Percentiles rank a stretch among this genome's conserved stretches.
phyloP scores from a whole-genome alignment of 2,113 vertebrate genomes.

The Dicrurus megarhynchus region DNA sequence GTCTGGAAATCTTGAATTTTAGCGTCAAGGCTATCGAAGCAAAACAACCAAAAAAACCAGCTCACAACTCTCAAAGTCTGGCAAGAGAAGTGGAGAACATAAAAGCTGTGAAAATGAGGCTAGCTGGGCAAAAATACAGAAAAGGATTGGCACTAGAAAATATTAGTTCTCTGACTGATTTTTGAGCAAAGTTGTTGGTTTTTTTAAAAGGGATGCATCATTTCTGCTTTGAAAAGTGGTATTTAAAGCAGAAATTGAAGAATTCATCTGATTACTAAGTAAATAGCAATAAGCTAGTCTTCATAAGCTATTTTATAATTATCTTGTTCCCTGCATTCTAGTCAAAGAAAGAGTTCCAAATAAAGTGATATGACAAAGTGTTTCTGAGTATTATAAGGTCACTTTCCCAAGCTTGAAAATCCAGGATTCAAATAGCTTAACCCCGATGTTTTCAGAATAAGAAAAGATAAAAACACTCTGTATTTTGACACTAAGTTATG shows the following conservation, averaged over 20 bases:
- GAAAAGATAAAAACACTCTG: not conserved
- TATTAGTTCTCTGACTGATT: not conserved
- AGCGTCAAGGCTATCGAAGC: constrained; percentile 38
- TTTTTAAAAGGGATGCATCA: not conserved
- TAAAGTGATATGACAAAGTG: not conserved
- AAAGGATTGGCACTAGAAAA: not conserved
- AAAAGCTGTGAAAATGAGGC: constrained; percentile 56
- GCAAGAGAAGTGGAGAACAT: constrained; percentile 19
- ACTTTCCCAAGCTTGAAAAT: not conserved
- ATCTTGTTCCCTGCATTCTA: not conserved
- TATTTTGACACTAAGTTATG: not conserved
- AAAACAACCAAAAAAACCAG: not conserved
- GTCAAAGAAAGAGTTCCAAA: not conserved
- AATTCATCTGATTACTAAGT: not conserved
- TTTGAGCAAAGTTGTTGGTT: not conserved
- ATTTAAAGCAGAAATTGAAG: not conserved
- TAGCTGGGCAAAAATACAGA: constrained; percentile 9
- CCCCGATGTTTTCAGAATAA: not conserved
- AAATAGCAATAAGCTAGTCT: not conserved
- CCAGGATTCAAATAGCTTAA: not conserved
- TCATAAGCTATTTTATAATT: not conserved
- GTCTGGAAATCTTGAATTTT: constrained; percentile 59
- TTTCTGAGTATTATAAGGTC: not conserved
- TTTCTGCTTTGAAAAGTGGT: not conserved
- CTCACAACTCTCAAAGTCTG: constrained; percentile 18